phyloP scores from a whole-genome alignment of 1,140 invertebrate genomes.

The Polyergus mexicanus region DNA sequence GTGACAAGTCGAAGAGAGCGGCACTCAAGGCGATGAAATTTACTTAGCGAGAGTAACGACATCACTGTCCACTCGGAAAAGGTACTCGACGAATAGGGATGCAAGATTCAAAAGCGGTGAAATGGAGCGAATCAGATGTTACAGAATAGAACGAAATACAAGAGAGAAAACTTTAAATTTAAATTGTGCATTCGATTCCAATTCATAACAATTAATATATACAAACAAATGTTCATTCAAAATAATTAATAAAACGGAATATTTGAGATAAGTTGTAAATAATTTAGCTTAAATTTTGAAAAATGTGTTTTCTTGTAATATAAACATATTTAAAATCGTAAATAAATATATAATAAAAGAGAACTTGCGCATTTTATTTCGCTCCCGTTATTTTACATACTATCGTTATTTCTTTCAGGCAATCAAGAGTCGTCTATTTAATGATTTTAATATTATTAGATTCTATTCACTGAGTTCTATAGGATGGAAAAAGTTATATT shows the following conservation, averaged over 20 bases:
- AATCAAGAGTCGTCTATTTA: background rate
- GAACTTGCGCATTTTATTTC: background rate
- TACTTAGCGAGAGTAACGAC: conserved; percentile 73
- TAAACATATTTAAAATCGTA: background rate
- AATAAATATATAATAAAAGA: background rate
- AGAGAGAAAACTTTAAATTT: background rate
- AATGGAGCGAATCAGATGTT: background rate
- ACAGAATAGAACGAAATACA: conserved; percentile 8
- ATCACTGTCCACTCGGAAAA: conserved; percentile 71
- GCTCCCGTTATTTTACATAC: background rate
- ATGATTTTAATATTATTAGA: background rate
- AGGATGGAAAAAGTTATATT: background rate
- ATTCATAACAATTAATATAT: background rate
- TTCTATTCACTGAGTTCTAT: background rate
- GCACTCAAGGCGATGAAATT: conserved; percentile 74
- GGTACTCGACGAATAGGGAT: conserved; percentile 34
- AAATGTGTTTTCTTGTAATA: background rate
- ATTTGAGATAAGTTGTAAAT: conserved; percentile 2
- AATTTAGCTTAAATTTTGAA: conserved; percentile 5
- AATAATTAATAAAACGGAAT: background rate
- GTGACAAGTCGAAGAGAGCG: conserved; percentile 66
- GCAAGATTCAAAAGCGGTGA: background rate
- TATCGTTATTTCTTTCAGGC: background rate
- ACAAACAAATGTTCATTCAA: background rate
- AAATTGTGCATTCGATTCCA: background rate